phyloP scores from a whole-genome alignment of 2,113 vertebrate genomes.

The Podarcis raffonei region DNA sequence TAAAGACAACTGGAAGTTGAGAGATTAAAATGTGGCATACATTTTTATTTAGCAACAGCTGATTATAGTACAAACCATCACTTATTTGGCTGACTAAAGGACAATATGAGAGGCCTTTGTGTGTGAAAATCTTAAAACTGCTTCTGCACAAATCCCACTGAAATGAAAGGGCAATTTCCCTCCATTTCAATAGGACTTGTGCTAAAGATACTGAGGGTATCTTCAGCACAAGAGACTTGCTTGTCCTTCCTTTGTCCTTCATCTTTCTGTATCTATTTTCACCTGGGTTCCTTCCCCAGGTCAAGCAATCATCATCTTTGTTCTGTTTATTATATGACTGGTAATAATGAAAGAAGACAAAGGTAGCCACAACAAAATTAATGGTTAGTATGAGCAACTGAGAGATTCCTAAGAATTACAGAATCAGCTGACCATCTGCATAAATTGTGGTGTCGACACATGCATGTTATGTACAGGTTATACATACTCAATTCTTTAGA shows the following conservation, averaged over 20 bases:
- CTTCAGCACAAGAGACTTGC: background rate
- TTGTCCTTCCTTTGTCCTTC: background rate
- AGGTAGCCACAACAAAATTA: background rate
- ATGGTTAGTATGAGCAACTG: background rate
- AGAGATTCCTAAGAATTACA: background rate
- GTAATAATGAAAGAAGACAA: background rate
- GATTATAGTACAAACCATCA: constrained; percentile 57
- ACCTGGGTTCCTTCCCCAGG: background rate
- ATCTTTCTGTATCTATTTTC: background rate
- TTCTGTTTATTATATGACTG: constrained; percentile 2
- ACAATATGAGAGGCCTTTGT: constrained; percentile 27
- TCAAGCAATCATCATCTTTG: background rate
- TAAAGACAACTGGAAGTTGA: background rate
- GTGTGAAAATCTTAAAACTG: background rate
- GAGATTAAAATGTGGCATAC: constrained; percentile 54
- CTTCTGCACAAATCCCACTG: background rate
- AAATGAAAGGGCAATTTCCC: background rate
- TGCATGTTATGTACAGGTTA: background rate
- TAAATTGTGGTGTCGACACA: background rate
- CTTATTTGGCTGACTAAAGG: constrained; percentile 32
- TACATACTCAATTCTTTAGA: background rate
- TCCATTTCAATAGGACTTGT: background rate
- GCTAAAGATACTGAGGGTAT: too few species aligned
- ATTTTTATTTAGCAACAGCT: constrained; percentile 65
- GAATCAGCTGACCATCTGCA: background rate